phyloP scores from a whole-genome alignment of 2,113 vertebrate species.

The Urocolius indicus region DNA sequence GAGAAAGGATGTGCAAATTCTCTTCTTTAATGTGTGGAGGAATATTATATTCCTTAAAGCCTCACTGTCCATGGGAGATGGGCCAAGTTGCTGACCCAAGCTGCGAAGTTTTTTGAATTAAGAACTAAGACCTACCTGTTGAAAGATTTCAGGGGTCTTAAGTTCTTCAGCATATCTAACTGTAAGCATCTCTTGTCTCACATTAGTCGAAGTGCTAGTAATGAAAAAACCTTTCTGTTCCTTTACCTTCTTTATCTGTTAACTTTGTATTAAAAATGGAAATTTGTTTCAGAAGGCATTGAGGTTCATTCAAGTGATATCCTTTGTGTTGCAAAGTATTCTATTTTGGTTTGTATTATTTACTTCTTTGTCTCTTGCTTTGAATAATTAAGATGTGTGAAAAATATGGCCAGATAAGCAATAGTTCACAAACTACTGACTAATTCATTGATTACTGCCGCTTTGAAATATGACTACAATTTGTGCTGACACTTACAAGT shows the following conservation, averaged over 20 bases:
- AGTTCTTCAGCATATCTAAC: neutral
- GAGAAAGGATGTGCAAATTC: neutral
- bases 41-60: neutral
- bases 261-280: neutral
- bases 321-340: neutral
- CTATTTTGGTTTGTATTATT: neutral
- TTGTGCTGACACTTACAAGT: slow-evolving; percentile 46
- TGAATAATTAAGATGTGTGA: slow-evolving; percentile 55
- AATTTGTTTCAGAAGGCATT: neutral
- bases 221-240: neutral
- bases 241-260: neutral
- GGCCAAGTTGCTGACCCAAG: neutral
- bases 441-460: slow-evolving; percentile 60
- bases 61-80: neutral
- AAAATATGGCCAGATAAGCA: slow-evolving; percentile 43
- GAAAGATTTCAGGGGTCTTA: neutral
- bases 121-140: neutral
- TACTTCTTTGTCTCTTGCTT: neutral
- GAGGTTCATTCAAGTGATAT: neutral
- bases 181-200: neutral
- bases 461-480: slow-evolving; percentile 57
- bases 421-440: slow-evolving; percentile 35
- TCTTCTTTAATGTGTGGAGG: neutral
- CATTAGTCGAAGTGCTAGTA: neutral
- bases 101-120: neutral